Evolutionary conservation across 2,888 invertebrate species (phyloP), one percentile per base, ranked within the genome.

Genomic region (Meteorus colon): DNA sequence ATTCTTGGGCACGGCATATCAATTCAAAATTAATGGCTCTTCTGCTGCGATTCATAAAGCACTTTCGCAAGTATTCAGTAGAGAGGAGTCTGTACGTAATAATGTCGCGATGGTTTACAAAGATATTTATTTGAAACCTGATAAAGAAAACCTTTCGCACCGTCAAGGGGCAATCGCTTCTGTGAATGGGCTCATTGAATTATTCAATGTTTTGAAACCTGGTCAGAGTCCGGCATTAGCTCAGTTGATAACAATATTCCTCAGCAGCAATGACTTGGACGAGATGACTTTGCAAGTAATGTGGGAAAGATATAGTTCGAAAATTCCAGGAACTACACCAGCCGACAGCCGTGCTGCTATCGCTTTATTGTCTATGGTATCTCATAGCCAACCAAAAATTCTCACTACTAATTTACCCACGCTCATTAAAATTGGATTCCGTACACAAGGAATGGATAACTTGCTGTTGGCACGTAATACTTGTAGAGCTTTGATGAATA

Each of bases 231-330:
- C 82, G 60, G 87, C 86, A 66, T 79, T 89, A 12, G 72, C 79
- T 16, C 83, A 87, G 51, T 81, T 89, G 8, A 79, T 89, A 62
- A 73, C 77, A 12, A 78, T 82, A 2, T 89, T 89, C 89, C 81
- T 85, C 8, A 77, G 75, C 5, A 86, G 83, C 45, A 72, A 80
- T 10, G 82, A 86, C 14, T 78, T 78, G 6, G 85, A 82, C 45
- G 75, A 81, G 5, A 82, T 85, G 24, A 76, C 78, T 78, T 77
- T 92, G 76, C 91, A 96, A 92, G 93, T 96, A 14, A 91, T 98
- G 77, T 98, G 97, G 95, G 95, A 97, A 89, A 94, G 94, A 84
- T 96, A 96, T 86, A 92, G 96, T 0, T 92, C 94, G 83, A 94
- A 95, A 86, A 91, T 93, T 14, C 93, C 94, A 59, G 92, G 93